Evolutionary conservation across 2,888 invertebrate species (phyloP).

Genomic region (Andricus curvator): DNA sequence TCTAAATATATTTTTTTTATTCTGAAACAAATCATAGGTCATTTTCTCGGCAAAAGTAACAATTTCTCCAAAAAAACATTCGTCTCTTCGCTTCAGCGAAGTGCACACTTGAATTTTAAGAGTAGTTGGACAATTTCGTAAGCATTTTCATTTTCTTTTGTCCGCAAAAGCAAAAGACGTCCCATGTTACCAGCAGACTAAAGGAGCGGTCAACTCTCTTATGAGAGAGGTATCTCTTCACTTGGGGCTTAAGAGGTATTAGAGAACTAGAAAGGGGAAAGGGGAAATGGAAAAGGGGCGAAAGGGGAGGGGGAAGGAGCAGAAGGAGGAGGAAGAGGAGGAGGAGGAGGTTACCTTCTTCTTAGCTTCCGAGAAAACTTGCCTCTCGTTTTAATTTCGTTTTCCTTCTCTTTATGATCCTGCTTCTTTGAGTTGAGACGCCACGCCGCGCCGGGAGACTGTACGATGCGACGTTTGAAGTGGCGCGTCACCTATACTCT

Average conservation of each 20-base stretch:
- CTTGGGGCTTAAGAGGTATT: constrained; percentile 41
- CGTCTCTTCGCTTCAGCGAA: neutral
- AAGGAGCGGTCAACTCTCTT: constrained; percentile 70
- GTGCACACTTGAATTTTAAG: neutral
- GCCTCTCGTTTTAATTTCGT: constrained; percentile 73
- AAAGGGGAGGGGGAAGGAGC: no score
- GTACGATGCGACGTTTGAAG: constrained; percentile 54
- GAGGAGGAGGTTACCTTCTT: neutral
- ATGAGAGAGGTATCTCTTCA: constrained; percentile 58
- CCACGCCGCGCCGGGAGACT: neutral
- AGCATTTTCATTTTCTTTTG: neutral
- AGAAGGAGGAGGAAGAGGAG: neutral
- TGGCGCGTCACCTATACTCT: constrained; percentile 54
- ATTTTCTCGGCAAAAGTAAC: no score
- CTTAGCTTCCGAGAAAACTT: constrained; percentile 59
- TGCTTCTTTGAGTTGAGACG: constrained; percentile 41
- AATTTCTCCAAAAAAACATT: neutral
- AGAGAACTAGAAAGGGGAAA: no score
- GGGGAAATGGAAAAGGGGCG: neutral
- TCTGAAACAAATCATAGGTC: no score
- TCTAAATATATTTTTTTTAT: no score
- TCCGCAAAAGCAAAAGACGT: constrained; percentile 65
- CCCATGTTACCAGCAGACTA: constrained; percentile 68
- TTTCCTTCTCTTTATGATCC: constrained; percentile 58
- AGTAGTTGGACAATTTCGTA: neutral